A percentile compares a stretch with the other conserved stretches of the same genome.
Evolutionary conservation across 2,797 vertebrate species (phyloP).

Genomic region (Sarcoramphus papa): DNA sequence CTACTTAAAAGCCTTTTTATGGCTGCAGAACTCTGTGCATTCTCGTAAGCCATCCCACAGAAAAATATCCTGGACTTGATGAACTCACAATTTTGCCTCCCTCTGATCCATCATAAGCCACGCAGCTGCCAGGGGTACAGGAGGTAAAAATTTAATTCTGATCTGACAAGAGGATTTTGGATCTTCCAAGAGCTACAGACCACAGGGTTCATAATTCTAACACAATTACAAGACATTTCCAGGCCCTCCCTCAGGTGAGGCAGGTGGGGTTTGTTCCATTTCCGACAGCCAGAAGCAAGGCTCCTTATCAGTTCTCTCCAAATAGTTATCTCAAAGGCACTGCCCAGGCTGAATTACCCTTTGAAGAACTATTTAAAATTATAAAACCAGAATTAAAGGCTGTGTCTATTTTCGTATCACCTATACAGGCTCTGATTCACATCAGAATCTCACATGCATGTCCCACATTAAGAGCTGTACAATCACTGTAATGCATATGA

Average conservation of each 20-base stretch:
- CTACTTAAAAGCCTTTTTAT: neutral
- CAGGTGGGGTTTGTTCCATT: neutral
- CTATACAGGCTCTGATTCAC: neutral
- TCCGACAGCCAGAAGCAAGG: neutral
- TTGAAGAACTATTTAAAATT: neutral
- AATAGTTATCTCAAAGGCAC: neutral
- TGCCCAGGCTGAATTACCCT: neutral
- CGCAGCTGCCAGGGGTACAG: no score
- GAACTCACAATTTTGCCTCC: neutral
- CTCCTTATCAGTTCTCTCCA: neutral
- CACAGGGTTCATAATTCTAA: neutral
- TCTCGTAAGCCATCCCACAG: neutral
- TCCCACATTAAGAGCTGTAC: neutral
- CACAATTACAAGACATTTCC: neutral
- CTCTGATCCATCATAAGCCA: neutral
- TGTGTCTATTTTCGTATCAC: neutral
- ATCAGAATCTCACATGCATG: neutral
- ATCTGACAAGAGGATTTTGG: neutral
- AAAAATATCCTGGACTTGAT: neutral
- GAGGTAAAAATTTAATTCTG: neutral
- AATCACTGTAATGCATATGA: neutral
- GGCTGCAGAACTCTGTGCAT: neutral
- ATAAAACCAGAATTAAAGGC: neutral
- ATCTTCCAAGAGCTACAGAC: neutral
- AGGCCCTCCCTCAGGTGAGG: neutral